Evolutionary conservation across 2,797 vertebrate species (phyloP).

Genomic region (Sebastes cheni): DNA sequence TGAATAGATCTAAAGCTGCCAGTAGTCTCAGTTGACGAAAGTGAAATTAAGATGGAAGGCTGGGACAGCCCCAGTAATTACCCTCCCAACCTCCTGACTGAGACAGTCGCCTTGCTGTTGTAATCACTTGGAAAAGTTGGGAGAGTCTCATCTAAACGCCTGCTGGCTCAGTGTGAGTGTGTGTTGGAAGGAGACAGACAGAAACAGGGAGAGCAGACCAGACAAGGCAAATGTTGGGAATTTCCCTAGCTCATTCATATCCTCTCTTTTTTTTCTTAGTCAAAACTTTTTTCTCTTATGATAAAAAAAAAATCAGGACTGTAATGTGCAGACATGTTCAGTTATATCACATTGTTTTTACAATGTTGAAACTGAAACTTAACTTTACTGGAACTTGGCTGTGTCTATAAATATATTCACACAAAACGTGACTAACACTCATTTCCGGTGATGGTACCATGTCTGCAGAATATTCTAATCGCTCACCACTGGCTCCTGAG

Average conservation of each 20-base stretch:
- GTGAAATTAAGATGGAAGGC: background rate
- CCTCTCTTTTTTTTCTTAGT: slow-evolving; percentile 3
- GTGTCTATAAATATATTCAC: background rate
- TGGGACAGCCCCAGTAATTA: slow-evolving; percentile 1
- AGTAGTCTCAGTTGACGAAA: background rate
- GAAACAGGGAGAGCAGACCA: slow-evolving; percentile 41
- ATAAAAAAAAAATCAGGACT: background rate
- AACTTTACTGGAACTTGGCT: background rate
- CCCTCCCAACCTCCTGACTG: background rate
- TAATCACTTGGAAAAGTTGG: slow-evolving; percentile 36
- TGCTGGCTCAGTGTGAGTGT: slow-evolving; percentile 5
- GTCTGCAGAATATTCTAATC: background rate
- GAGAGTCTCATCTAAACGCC: slow-evolving; percentile 30
- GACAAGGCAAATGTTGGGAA: slow-evolving; percentile 44
- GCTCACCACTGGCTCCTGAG: too few species aligned
- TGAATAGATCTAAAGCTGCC: background rate
- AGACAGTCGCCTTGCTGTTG: background rate
- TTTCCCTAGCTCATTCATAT: slow-evolving; percentile 48
- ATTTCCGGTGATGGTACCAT: background rate
- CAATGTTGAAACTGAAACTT: background rate
- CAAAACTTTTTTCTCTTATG: background rate
- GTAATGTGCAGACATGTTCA: background rate
- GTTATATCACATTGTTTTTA: background rate
- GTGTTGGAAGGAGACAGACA: slow-evolving; percentile 8
- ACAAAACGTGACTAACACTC: background rate